Evolutionary conservation across 2,113 vertebrate genomes (phyloP).

Genomic region (Oenanthe oenanthe): DNA sequence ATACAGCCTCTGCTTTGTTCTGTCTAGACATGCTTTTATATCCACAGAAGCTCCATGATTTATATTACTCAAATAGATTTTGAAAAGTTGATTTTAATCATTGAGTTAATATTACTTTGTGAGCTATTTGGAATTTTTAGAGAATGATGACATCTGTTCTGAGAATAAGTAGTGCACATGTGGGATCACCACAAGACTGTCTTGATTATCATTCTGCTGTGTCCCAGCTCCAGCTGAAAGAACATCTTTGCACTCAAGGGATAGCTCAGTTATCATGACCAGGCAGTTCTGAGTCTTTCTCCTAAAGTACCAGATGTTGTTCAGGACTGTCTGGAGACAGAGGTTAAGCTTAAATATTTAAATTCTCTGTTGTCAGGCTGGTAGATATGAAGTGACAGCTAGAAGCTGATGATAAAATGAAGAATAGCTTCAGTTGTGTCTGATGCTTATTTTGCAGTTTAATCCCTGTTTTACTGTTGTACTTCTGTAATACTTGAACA

Average conservation of each 20-base stretch:
- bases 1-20: neutral
- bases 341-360: conserved; percentile 2
- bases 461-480: neutral
- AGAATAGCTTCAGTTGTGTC: neutral
- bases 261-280: neutral
- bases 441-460: neutral
- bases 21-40: neutral
- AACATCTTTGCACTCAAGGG: conserved; percentile 15
- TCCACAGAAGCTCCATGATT: neutral
- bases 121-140: conserved; percentile 39
- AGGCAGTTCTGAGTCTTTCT: neutral
- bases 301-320: conserved; percentile 3
- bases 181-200: neutral
- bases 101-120: neutral
- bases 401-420: neutral
- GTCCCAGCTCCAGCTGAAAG: conserved; percentile 37
- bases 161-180: neutral
- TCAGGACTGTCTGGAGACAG: neutral
- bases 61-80: conserved; percentile 7
- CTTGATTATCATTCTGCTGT: neutral
- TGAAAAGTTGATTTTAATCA: conserved; percentile 23
- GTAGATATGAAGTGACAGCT: neutral
- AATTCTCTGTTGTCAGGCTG: neutral
- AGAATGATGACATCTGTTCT: conserved; percentile 44
- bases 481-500: neutral